These are phyloP conservation scores for Pristionchus entomophagus DNA, from an alignment of 2,888 invertebrate genomes.

Conservation along the genomic window DNA sequence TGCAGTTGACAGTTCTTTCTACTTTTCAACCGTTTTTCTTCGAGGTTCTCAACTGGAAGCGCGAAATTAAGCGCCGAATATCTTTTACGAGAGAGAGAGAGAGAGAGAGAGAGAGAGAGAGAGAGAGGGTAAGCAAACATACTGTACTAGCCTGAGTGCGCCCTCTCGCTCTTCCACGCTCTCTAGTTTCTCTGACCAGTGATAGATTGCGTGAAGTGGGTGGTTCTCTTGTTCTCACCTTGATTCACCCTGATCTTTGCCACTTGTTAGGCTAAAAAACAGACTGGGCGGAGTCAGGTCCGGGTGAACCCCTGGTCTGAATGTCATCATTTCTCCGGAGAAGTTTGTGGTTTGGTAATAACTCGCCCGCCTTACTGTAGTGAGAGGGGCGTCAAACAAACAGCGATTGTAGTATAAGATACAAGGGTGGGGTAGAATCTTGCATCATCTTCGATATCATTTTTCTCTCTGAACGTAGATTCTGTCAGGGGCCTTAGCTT, in stretches of 20 bases:
- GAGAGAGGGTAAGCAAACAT: not conserved
- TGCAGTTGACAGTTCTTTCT: not conserved
- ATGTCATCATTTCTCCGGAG: not conserved
- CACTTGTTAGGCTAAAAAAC: not conserved
- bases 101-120: too few species aligned
- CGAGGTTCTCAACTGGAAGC: too few species aligned
- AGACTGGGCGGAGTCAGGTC: constrained; percentile 14
- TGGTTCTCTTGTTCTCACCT: not conserved
- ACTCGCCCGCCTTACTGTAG: not conserved
- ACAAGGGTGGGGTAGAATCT: not conserved
- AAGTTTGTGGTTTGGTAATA: constrained; percentile 4
- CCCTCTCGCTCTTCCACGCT: not conserved
- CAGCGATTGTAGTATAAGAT: not conserved
- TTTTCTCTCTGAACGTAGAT: too few species aligned
- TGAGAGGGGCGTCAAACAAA: not conserved
- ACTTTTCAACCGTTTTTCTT: too few species aligned
- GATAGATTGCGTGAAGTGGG: too few species aligned
- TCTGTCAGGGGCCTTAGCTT: too few species aligned
- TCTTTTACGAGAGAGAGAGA: too few species aligned
- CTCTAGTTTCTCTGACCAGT: too few species aligned
- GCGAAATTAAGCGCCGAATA: too few species aligned
- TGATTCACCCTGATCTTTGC: not conserved
- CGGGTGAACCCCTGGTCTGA: not conserved
- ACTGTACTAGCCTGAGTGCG: not conserved
- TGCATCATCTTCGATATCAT: too few species aligned